These are phyloP conservation scores for Mongoloraphidia duomilia DNA, from an alignment of 2,888 invertebrate genomes.

Conservation along the genomic window DNA sequence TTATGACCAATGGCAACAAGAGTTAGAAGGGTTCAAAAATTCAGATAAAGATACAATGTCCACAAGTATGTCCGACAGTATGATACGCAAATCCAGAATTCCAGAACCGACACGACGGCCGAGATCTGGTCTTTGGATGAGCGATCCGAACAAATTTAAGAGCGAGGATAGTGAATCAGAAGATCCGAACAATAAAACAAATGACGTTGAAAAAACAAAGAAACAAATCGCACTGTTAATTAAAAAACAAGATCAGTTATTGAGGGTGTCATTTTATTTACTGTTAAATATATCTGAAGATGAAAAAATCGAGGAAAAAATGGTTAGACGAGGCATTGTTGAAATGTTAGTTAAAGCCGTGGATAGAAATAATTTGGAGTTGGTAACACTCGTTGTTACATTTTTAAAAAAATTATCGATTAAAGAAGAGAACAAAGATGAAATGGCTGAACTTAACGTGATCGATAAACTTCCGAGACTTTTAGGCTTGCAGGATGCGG, in stretches of 20 bases:
- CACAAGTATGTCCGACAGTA: slow-evolving; percentile 35
- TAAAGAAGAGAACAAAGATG: slow-evolving; percentile 86
- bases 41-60: slow-evolving; percentile 29
- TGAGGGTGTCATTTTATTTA: slow-evolving; percentile 84
- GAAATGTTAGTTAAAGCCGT: slow-evolving; percentile 75
- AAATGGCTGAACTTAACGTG: slow-evolving; percentile 70
- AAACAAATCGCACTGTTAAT: slow-evolving; percentile 68
- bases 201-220: slow-evolving; percentile 36
- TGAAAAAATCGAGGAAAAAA: slow-evolving; percentile 90
- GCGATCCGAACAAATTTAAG: slow-evolving; percentile 22
- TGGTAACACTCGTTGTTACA: slow-evolving; percentile 77
- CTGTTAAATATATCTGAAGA: slow-evolving; percentile 92
- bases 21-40: slow-evolving; percentile 41
- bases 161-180: slow-evolving; percentile 10
- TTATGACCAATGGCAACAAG: slow-evolving; percentile 83
- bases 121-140: slow-evolving; percentile 42
- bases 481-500: slow-evolving; percentile 46
- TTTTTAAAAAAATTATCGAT: slow-evolving; percentile 92
- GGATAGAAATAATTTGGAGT: slow-evolving; percentile 79
- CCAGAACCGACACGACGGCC: slow-evolving; percentile 59
- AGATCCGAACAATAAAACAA: slow-evolving; percentile 25
- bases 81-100: slow-evolving; percentile 53
- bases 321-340: slow-evolving; percentile 86
- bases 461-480: slow-evolving; percentile 73
- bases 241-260: slow-evolving; percentile 83